Conservation (phyloP, 2,797 vertebrate genomes). For the Lepidocolaptes lacrymiger region DNA sequence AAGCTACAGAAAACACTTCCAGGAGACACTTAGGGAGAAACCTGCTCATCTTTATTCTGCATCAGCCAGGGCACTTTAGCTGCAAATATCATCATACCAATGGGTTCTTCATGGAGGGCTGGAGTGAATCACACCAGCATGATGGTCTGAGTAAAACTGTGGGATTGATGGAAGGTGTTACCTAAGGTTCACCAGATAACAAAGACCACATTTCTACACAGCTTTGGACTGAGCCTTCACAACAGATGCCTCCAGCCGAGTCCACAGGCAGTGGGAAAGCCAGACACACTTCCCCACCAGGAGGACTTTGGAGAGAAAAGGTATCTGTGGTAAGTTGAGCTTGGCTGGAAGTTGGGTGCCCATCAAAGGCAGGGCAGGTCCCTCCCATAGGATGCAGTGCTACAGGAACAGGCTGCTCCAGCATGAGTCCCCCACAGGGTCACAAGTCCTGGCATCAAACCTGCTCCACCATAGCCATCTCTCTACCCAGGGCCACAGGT, state of each 20-base stretch:
- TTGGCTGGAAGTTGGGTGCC: neutral
- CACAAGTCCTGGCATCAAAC: neutral
- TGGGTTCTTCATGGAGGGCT: neutral
- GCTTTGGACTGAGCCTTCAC: rapidly evolving
- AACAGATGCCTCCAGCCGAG: neutral
- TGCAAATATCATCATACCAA: neutral
- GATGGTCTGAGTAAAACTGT: neutral
- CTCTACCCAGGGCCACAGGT: neutral
- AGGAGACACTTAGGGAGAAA: neutral
- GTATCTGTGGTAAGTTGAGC: neutral
- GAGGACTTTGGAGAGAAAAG: neutral
- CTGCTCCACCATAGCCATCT: neutral
- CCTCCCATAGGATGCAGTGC: neutral
- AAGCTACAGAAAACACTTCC: neutral
- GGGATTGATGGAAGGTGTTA: neutral
- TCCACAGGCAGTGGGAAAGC: neutral
- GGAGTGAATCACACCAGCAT: neutral
- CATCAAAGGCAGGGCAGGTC: neutral
- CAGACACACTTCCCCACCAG: neutral
- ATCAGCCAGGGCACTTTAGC: neutral
- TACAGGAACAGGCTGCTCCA: neutral
- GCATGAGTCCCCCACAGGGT: rapidly evolving
- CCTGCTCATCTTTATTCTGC: neutral
- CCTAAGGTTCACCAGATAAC: neutral
- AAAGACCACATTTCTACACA: rapidly evolving